These are phyloP conservation scores for human DNA, from an alignment of 2,113 vertebrate species.

Conservation along the genomic window DNA sequence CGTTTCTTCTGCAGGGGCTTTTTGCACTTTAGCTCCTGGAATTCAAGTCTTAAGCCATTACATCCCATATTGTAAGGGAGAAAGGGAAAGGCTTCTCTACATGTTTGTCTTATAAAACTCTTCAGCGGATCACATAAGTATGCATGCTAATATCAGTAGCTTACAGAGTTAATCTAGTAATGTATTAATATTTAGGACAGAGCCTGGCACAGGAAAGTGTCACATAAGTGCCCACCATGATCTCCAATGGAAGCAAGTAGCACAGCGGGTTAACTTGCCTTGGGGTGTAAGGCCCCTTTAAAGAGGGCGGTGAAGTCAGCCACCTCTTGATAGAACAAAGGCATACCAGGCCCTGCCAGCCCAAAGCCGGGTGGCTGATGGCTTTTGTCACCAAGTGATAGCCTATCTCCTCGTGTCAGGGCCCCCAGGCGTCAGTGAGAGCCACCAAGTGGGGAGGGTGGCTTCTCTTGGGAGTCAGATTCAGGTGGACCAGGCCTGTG, in stretches of 20 bases:
- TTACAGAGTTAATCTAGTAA: background rate
- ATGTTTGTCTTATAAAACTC: background rate
- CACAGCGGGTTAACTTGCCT: background rate
- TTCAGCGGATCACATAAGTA: background rate
- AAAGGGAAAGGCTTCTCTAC: background rate
- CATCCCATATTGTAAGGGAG: background rate
- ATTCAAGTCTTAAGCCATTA: background rate
- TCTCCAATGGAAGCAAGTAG: background rate
- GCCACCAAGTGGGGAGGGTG: background rate
- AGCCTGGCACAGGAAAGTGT: background rate
- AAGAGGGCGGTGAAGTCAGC: background rate
- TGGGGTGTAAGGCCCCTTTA: background rate
- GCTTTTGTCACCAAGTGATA: conserved; percentile 61
- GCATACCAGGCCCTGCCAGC: background rate
- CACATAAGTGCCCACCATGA: fast-evolving
- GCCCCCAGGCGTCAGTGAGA: background rate
- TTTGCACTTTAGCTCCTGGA: background rate
- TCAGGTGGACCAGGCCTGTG: background rate
- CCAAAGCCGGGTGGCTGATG: background rate
- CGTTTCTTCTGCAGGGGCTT: background rate
- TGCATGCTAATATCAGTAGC: background rate
- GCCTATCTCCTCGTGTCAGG: conserved; percentile 56
- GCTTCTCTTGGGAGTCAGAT: background rate
- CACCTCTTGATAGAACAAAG: background rate
- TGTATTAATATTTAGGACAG: background rate